Evolutionary conservation across 64 coral and sea anemone genomes (phyloP), one percentile per base, ranked within the genome.

Genomic region (Actinia tenebrosa): DNA sequence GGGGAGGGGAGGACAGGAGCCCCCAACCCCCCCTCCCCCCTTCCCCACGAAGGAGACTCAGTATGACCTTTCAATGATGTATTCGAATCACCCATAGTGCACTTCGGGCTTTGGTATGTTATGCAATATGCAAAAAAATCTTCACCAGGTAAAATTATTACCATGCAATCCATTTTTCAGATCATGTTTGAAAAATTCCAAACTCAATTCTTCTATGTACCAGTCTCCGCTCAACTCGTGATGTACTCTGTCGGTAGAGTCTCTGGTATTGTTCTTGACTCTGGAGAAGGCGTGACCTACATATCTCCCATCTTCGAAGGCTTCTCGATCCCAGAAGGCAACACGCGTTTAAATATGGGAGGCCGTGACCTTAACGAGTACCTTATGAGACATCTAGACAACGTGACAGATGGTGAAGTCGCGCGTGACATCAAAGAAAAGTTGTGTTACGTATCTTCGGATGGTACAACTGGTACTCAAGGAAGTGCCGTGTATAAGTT

Each of bases 371-470:
- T 75, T 10, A 42, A 75, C 26, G 69, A 75, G 8, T 75, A 75
- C 69, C 27, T 75, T 10, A 75, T 75, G 69, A 75, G 69, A 75
- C 37, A 42, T 1, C 25, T 75, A 30, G 69, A 75, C 13, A 75
- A 75, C 69, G 69, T 75, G 69, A 75, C 69, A 27, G 69, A 75
- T 42, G 69, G 69, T 7, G 69, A 75, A 42, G 42, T 75, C 11
- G 69, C 69, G 69, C 69, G 69, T 75, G 69, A 75, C 69, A 75
- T 75, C 69, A 75, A 75, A 75, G 69, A 75, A 75, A 75, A 75
- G 69, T 27, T 75, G 69, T 75, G 69, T 75, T 75, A 75, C 69
- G 69, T 75, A 14, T 75, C 69, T 30, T 3, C 69, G 27, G 69
- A 75, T 75, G 69, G 69, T 13, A 26, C 11, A 11, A 42, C 26